phyloP scores from a whole-genome alignment of 2,888 invertebrate genomes.

The Drosophila picticornis region DNA sequence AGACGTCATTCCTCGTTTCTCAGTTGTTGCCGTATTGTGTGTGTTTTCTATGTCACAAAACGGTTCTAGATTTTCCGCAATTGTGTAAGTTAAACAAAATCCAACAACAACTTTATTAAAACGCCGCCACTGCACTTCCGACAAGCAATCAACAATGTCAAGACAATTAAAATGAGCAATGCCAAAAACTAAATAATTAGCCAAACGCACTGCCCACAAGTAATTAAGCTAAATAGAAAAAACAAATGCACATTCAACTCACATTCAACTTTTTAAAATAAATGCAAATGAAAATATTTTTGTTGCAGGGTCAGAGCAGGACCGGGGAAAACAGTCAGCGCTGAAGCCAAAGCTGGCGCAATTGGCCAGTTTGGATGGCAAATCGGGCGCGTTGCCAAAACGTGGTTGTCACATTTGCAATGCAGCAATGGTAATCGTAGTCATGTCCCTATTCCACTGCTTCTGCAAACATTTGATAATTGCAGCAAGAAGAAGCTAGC shows the following conservation, averaged over 20 bases:
- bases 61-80: neutral
- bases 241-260: constrained; percentile 1
- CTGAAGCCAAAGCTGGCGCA: constrained; percentile 24
- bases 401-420: constrained; percentile 67
- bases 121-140: neutral
- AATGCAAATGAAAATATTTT: constrained; percentile 21
- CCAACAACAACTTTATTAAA: neutral
- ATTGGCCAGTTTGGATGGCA: constrained; percentile 63
- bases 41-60: neutral
- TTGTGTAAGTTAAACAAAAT: neutral
- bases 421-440: constrained; percentile 55
- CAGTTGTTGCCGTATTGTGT: neutral
- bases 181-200: constrained; percentile 41
- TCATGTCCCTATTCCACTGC: constrained; percentile 48
- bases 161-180: constrained; percentile 8
- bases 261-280: constrained; percentile 12
- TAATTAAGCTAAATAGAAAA: constrained; percentile 12
- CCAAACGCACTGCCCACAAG: constrained; percentile 30
- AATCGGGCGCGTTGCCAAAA: constrained; percentile 68
- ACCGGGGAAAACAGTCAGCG: neutral
- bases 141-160: constrained; percentile 10
- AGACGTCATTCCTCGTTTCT: neutral
- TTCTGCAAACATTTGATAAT: constrained; percentile 66
- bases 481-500: constrained; percentile 21
- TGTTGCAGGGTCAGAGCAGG: constrained; percentile 12